These are phyloP conservation scores for Ochropleura leucogaster DNA, from an alignment of 2,888 invertebrate genomes.

Conservation along the genomic window DNA sequence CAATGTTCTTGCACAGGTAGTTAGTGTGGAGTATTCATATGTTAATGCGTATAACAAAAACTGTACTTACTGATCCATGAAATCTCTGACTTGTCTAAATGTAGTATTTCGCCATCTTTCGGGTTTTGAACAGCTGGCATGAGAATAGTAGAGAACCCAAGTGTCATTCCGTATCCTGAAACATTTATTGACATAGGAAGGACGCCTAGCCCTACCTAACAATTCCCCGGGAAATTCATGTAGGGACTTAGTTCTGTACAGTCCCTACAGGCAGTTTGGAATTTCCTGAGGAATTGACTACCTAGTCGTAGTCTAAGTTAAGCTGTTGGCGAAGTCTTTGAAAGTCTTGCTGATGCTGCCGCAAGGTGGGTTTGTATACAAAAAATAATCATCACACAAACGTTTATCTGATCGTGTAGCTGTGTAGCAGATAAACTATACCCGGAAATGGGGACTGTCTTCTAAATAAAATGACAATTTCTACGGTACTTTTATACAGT, in stretches of 20 bases:
- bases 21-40: not conserved
- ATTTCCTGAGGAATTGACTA: too few relatives aligned
- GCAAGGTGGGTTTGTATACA: not conserved
- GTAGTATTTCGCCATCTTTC: constrained; percentile 83
- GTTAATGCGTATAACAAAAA: constrained; percentile 5
- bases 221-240: too few relatives aligned
- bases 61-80: constrained; percentile 93
- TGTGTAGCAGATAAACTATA: not conserved
- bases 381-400: not conserved
- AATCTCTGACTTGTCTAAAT: constrained; percentile 91
- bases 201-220: too few relatives aligned
- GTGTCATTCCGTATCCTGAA: constrained; percentile 94
- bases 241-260: too few relatives aligned
- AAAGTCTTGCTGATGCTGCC: constrained; percentile 2
- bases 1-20: constrained; percentile 7
- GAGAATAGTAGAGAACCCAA: constrained; percentile 95
- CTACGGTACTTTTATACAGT: not conserved
- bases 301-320: too few relatives aligned
- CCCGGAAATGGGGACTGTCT: too few relatives aligned
- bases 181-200: constrained; percentile 31
- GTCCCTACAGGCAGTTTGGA: too few relatives aligned
- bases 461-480: not conserved
- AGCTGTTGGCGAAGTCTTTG: not conserved
- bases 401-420: not conserved
- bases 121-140: constrained; percentile 93